Conservation (phyloP, 2,888 invertebrate genomes). For the Chrysopilus asiliformis region DNA sequence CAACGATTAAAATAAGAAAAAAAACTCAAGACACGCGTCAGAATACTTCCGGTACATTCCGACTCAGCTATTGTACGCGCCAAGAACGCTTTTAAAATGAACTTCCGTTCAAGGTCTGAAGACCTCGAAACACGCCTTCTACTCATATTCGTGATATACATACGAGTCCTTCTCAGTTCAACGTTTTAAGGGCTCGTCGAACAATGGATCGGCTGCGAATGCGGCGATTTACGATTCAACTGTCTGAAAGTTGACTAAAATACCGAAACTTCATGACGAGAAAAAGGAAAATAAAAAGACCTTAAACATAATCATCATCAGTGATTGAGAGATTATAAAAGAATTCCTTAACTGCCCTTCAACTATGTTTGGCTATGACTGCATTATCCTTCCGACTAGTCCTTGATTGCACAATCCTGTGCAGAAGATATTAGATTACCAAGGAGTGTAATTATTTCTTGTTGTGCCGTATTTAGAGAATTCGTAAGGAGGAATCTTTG, state of each 20-base stretch:
- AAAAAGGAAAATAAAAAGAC: no score
- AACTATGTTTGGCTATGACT: no score
- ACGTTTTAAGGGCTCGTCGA: no score
- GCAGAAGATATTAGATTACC: conserved; percentile 12
- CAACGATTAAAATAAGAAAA: no score
- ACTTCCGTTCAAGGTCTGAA: conserved; percentile 14
- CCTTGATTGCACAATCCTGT: conserved; percentile 10
- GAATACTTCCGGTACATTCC: conserved; percentile 20
- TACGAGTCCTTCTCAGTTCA: no score
- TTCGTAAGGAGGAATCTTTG: conserved; percentile 1
- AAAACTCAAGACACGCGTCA: conserved; percentile 21
- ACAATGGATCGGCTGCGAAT: no score
- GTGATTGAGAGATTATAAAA: no score
- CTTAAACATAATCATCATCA: no score
- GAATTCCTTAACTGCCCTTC: no score
- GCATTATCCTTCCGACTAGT: conserved; percentile 13
- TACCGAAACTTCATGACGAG: no score
- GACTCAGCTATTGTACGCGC: conserved; percentile 11
- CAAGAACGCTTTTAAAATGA: conserved; percentile 11
- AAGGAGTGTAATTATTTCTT: conserved; percentile 5
- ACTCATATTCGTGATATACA: conserved; percentile 1
- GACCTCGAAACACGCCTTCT: conserved; percentile 12
- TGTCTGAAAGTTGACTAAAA: no score
- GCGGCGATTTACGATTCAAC: no score
- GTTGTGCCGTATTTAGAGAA: neutral